phyloP scores from a whole-genome alignment of 2,113 vertebrate species.

The Gambusia holbrooki region DNA sequence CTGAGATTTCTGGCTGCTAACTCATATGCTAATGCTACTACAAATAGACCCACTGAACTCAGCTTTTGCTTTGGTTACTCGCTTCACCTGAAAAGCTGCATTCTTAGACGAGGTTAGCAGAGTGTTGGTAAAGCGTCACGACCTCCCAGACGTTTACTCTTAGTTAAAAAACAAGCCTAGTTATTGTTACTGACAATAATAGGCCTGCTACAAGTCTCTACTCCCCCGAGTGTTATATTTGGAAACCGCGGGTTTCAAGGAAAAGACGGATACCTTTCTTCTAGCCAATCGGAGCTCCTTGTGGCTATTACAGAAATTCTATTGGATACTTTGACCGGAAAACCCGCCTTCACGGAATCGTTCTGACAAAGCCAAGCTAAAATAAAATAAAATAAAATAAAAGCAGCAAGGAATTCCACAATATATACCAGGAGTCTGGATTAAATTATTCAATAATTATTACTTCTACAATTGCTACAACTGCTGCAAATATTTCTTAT shows the following conservation, averaged over 20 bases:
- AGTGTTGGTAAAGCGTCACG: background rate
- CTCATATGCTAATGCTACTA: background rate
- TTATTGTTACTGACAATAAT: background rate
- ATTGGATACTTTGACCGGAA: slow-evolving; percentile 59
- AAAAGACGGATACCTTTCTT: background rate
- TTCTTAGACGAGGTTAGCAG: background rate
- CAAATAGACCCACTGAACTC: slow-evolving; percentile 26
- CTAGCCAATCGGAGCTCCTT: slow-evolving; percentile 65
- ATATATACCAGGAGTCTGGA: no score
- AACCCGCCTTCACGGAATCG: slow-evolving; percentile 25
- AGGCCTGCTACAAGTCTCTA: no score
- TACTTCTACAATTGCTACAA: no score
- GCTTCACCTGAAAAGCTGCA: background rate
- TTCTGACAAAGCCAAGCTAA: background rate
- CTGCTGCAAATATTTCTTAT: no score
- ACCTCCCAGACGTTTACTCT: background rate
- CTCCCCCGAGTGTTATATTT: slow-evolving; percentile 8
- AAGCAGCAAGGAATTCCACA: no score
- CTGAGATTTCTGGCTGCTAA: slow-evolving; percentile 49
- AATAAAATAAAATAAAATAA: background rate
- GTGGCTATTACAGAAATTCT: background rate
- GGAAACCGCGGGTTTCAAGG: slow-evolving; percentile 57
- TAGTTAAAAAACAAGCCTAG: background rate
- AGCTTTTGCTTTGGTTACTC: background rate
- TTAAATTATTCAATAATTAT: no score